phyloP scores from a whole-genome alignment of 2,888 invertebrate species.

The Peribatodes rhomboidaria region DNA sequence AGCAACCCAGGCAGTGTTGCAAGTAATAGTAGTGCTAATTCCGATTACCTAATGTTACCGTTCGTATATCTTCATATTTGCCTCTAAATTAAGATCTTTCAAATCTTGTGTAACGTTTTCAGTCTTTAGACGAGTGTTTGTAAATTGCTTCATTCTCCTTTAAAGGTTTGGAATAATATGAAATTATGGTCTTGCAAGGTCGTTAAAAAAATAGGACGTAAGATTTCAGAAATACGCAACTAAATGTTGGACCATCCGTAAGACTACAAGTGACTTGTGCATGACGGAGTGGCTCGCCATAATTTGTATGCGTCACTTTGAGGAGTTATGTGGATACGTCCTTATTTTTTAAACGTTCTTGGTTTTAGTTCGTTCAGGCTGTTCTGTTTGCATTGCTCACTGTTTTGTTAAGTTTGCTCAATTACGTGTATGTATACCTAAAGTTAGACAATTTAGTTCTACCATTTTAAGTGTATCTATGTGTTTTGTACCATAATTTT shows the following conservation, averaged over 20 bases:
- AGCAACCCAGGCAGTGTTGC: conserved; percentile 69
- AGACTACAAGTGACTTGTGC: too few relatives aligned
- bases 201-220: too few relatives aligned
- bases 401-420: conserved; percentile 85
- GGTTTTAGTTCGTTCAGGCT: conserved; percentile 31
- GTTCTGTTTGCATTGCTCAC: conserved; percentile 79
- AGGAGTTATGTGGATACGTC: background rate
- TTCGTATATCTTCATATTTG: conserved; percentile 44
- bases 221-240: too few relatives aligned
- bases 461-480: conserved; percentile 60
- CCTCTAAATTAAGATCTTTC: conserved; percentile 39
- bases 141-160: conserved; percentile 22
- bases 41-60: conserved; percentile 50
- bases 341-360: background rate
- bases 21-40: conserved; percentile 47
- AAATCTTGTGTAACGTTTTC: conserved; percentile 40
- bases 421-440: conserved; percentile 76
- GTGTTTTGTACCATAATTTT: conserved; percentile 74
- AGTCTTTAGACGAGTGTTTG: conserved; percentile 26
- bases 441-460: conserved; percentile 73
- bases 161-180: conserved; percentile 37
- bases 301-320: background rate
- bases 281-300: too few relatives aligned
- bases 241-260: too few relatives aligned
- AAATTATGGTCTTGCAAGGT: conserved; percentile 25